phyloP scores from a whole-genome alignment of 2,888 invertebrate species.

The Geotrupes spiniger region DNA sequence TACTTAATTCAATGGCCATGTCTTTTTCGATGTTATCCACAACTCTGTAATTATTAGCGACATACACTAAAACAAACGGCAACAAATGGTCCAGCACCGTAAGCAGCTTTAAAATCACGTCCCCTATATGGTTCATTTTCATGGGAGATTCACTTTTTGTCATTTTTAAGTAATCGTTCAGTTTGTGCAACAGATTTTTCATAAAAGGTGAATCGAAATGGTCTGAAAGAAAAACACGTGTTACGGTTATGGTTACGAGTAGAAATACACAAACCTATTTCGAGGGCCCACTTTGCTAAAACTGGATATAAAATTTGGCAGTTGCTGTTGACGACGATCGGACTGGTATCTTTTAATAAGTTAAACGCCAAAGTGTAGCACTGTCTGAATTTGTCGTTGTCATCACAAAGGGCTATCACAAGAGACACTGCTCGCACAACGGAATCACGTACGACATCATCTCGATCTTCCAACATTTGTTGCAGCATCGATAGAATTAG shows the following conservation, averaged over 20 bases:
- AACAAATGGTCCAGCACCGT: slow-evolving; percentile 45
- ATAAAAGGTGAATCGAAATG: slow-evolving; percentile 56
- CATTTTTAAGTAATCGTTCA: slow-evolving; percentile 42
- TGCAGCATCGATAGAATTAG: slow-evolving; percentile 69
- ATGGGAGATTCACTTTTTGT: slow-evolving; percentile 37
- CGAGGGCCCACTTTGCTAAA: slow-evolving; percentile 61
- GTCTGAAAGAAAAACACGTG: slow-evolving; percentile 39
- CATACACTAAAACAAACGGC: slow-evolving; percentile 47
- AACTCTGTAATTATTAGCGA: slow-evolving; percentile 42
- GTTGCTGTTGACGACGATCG: slow-evolving; percentile 55
- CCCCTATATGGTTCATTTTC: slow-evolving; percentile 36
- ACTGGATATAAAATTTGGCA: slow-evolving; percentile 59
- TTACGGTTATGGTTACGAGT: no score
- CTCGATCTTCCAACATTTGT: slow-evolving; percentile 69
- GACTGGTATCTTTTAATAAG: slow-evolving; percentile 58
- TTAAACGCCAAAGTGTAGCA: slow-evolving; percentile 59
- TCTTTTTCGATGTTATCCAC: slow-evolving; percentile 42
- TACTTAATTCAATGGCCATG: slow-evolving; percentile 44
- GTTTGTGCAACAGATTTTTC: slow-evolving; percentile 44
- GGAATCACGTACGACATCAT: slow-evolving; percentile 59
- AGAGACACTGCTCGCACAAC: slow-evolving; percentile 61
- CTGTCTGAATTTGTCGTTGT: slow-evolving; percentile 62
- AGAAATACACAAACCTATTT: slow-evolving; percentile 35
- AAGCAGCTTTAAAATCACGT: slow-evolving; percentile 40
- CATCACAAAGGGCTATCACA: slow-evolving; percentile 61